Conservation (phyloP, 2,888 invertebrate species). For the Thecocarcelia acutangulata region DNA sequence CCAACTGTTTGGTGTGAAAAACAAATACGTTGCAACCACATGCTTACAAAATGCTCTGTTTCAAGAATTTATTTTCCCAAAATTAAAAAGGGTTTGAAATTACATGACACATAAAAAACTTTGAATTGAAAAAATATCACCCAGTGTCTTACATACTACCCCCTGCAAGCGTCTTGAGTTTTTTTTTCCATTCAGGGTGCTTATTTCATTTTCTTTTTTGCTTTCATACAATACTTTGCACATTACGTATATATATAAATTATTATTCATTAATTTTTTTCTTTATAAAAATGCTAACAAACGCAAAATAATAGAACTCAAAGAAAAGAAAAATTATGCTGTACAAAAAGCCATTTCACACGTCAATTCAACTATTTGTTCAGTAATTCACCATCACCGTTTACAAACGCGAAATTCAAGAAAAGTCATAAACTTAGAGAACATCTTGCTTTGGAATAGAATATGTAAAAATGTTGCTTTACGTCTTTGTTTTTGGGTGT, state of each 20-base stretch:
- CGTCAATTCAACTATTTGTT: conserved; percentile 27
- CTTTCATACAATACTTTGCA: not conserved
- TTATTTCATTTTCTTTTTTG: conserved; percentile 32
- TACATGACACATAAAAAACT: conserved; percentile 55
- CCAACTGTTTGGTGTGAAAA: conserved; percentile 43
- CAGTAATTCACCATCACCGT: conserved; percentile 30
- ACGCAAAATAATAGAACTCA: conserved; percentile 14
- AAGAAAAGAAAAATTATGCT: conserved; percentile 56
- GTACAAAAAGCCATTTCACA: conserved; percentile 65
- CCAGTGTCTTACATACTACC: conserved; percentile 53
- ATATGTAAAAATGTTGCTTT: conserved; percentile 24
- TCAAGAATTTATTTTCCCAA: conserved; percentile 31
- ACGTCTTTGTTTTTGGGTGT: conserved; percentile 20
- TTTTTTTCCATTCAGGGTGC: conserved; percentile 52
- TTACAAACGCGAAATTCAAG: conserved; percentile 12
- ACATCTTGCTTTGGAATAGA: conserved; percentile 48
- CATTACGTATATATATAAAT: conserved; percentile 59
- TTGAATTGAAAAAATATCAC: conserved; percentile 38
- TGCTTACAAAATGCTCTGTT: conserved; percentile 64
- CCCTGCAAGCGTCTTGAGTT: conserved; percentile 59
- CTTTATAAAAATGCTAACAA: conserved; percentile 34
- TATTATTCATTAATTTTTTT: conserved; percentile 65
- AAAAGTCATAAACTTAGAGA: conserved; percentile 61
- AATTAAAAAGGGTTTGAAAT: conserved; percentile 60
- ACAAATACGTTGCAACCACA: conserved; percentile 66